A percentile compares a stretch with the other conserved stretches of the same genome.
These are phyloP conservation scores for Antheraea assamensis DNA, from an alignment of 2,888 invertebrate genomes.

Conservation along the genomic window DNA sequence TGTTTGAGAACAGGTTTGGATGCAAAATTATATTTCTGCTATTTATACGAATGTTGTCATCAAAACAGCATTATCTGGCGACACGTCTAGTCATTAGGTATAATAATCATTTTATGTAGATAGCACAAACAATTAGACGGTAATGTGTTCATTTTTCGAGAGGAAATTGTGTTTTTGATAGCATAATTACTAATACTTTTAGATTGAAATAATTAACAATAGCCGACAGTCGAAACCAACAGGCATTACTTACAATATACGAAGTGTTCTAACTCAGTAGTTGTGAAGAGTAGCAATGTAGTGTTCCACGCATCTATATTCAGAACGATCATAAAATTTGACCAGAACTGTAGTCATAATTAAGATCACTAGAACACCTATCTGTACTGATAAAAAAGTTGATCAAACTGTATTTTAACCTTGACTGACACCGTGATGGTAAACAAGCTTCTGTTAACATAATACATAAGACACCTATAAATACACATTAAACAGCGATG, in stretches of 20 bases:
- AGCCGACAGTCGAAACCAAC: too few species aligned
- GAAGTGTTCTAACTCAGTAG: too few species aligned
- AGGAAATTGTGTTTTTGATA: background rate
- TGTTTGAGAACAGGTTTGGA: conserved; percentile 20
- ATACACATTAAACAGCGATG: conserved; percentile 8
- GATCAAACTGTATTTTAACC: conserved; percentile 7
- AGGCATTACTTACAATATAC: too few species aligned
- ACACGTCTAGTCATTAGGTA: conserved; percentile 13
- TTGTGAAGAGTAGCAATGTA: too few species aligned
- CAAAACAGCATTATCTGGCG: conserved; percentile 16
- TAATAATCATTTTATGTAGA: background rate
- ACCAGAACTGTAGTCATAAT: too few species aligned
- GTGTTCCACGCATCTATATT: too few species aligned
- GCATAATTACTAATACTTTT: background rate
- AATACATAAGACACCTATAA: background rate
- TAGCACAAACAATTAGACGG: conserved; percentile 10
- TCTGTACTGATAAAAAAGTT: background rate
- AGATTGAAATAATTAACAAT: background rate
- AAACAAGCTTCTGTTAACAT: conserved; percentile 7
- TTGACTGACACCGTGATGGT: conserved; percentile 2
- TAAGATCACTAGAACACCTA: background rate
- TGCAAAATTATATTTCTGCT: conserved; percentile 22
- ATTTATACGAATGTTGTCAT: conserved; percentile 19
- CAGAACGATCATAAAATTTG: too few species aligned
- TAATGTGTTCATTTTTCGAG: background rate